Evolutionary conservation across 2,113 vertebrate genomes (phyloP).

Genomic region (Aphelocoma coerulescens): DNA sequence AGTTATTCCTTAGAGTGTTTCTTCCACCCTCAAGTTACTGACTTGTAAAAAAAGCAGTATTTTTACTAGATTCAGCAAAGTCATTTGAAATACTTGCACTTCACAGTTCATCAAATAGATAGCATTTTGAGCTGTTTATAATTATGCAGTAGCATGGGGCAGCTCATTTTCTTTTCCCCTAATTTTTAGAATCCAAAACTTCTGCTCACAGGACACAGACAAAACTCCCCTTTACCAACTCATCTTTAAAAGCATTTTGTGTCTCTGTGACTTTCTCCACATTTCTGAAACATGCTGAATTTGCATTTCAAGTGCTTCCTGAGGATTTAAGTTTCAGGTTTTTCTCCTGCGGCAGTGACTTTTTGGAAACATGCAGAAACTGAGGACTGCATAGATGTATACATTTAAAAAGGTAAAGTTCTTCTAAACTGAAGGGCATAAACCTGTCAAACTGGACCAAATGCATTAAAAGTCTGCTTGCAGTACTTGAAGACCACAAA

Average conservation of each 20-base stretch:
- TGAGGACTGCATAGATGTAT: neutral
- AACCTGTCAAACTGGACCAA: neutral
- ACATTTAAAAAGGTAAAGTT: neutral
- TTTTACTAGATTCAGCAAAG: neutral
- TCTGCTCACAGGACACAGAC: neutral
- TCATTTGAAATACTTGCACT: neutral
- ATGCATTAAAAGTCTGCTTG: neutral
- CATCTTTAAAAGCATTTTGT: neutral
- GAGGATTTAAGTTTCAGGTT: neutral
- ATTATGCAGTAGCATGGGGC: fast-evolving
- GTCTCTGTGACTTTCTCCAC: neutral
- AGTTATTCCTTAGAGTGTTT: neutral
- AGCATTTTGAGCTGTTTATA: neutral
- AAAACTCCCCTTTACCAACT: neutral
- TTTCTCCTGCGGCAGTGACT: neutral
- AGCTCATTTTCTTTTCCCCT: neutral
- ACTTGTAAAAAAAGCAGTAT: neutral
- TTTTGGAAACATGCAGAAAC: neutral
- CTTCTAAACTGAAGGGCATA: neutral
- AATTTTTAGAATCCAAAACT: neutral
- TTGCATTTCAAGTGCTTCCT: neutral
- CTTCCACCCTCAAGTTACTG: neutral
- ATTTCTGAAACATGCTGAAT: neutral
- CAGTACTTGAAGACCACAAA: neutral
- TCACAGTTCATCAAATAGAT: neutral